Base-by-base conservation (phyloP, 64 coral and sea anemone species). In the Pocillopora damicornis region DNA sequence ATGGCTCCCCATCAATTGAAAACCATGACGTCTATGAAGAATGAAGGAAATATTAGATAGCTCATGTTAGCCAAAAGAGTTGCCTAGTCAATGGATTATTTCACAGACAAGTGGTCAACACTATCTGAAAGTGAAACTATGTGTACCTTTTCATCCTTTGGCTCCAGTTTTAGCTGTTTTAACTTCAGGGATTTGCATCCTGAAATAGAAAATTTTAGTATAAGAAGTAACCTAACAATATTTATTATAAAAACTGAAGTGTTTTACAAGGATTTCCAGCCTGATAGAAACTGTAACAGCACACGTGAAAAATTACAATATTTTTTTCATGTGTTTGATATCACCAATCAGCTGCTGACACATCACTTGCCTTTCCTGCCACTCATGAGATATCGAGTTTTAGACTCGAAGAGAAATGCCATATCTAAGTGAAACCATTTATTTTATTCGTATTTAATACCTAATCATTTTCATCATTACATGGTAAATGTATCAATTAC, bases 1-100 rank as follows among this genome's bases (percentile, higher is more conserved):
- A 99, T 68, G 93, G 83, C 45, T 99, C 97, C 61, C 97, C 97
- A 93, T 99, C 97, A 81, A 99, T 99, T 85, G 89, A 95, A 59
- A 95, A 99, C 97, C 97, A 99, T 34, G 90, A 92, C 15, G 67
- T 66, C 97, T 99, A 13, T 11, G 79, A 88, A 89, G 14, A 77
- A 74, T 1, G 78, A 45, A 58, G 26, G 15, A 77, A 51, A 75
- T 2, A 78, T 23, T 45, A 12, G 38, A 11, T 68, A 74, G 13
- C 51, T 5, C 37, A 35, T 42, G 69, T 74, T 57, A 74, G 58
- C 14, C 20, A 15, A 35, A 73, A 57, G 37, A 1, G 2, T 15
- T 16, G 18, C 37, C 37, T 3, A 15, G 42, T 42, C 12, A 3
- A 81, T 2, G 11, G 11, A 71, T 5, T 1, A 23, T 11, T 71